These are phyloP conservation scores for Antitype chi DNA, from an alignment of 2,888 invertebrate species.

Conservation along the genomic window DNA sequence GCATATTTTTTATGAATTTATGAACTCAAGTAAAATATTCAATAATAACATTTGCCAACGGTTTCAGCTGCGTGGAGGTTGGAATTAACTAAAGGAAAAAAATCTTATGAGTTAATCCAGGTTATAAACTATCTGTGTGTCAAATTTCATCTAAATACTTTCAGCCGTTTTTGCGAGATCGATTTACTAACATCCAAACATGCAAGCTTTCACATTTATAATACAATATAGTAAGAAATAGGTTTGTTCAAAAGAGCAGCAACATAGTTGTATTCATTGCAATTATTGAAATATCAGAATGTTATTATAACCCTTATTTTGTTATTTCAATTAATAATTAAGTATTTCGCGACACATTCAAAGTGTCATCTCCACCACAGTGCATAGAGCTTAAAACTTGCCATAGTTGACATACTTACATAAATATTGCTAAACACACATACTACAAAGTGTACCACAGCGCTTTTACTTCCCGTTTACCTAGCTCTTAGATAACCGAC, in stretches of 20 bases:
- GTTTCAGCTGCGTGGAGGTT: too few species aligned
- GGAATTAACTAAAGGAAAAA: too few species aligned
- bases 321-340: neutral
- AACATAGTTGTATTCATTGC: neutral
- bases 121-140: too few species aligned
- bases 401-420: neutral
- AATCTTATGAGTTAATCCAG: too few species aligned
- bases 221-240: too few species aligned
- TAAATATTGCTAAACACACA: slow-evolving; percentile 20
- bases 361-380: neutral
- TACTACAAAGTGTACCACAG: slow-evolving; percentile 15
- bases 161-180: too few species aligned
- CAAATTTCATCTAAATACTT: too few species aligned
- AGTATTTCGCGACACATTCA: neutral
- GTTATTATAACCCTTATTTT: neutral
- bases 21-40: neutral
- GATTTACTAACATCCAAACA: too few species aligned
- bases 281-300: neutral
- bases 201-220: too few species aligned
- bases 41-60: neutral
- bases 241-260: neutral
- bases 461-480: slow-evolving; percentile 39
- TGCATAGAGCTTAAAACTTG: neutral
- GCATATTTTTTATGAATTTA: neutral
- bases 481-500: slow-evolving; percentile 47